Conservation (phyloP, 2,113 vertebrate species). For the Peromyscus leucopus region DNA sequence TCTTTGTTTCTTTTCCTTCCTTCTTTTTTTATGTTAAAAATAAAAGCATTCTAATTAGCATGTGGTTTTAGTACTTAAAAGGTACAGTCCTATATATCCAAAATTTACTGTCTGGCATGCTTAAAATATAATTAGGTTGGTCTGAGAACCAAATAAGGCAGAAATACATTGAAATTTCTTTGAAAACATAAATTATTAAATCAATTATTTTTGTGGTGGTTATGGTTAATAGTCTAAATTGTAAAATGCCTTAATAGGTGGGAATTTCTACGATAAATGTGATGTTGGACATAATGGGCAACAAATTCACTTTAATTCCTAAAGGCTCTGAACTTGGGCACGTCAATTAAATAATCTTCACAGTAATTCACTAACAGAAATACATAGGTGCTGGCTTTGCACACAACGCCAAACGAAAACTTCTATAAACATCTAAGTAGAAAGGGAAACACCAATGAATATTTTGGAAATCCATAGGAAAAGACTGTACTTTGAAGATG, state of each 20-base stretch:
- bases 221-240: background rate
- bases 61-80: constrained; percentile 56
- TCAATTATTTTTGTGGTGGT: constrained; percentile 55
- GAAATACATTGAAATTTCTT: constrained; percentile 46
- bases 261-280: constrained; percentile 59
- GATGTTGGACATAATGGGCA: background rate
- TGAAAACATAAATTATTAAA: constrained; percentile 49
- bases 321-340: constrained; percentile 43
- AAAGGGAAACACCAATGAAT: constrained; percentile 4
- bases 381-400: background rate
- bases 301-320: constrained; percentile 62
- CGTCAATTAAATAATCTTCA: constrained; percentile 65
- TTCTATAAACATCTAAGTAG: background rate
- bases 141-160: constrained; percentile 26
- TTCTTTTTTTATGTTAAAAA: too few species aligned
- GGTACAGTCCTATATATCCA: background rate
- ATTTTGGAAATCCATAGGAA: background rate
- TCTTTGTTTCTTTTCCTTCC: background rate
- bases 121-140: constrained; percentile 63
- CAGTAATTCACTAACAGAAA: constrained; percentile 54
- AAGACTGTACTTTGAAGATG: background rate
- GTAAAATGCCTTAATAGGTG: background rate
- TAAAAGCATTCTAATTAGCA: constrained; percentile 33
- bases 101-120: constrained; percentile 16
- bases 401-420: background rate